phyloP scores from a whole-genome alignment of 2,797 vertebrate genomes.

The Danio aesculapii region DNA sequence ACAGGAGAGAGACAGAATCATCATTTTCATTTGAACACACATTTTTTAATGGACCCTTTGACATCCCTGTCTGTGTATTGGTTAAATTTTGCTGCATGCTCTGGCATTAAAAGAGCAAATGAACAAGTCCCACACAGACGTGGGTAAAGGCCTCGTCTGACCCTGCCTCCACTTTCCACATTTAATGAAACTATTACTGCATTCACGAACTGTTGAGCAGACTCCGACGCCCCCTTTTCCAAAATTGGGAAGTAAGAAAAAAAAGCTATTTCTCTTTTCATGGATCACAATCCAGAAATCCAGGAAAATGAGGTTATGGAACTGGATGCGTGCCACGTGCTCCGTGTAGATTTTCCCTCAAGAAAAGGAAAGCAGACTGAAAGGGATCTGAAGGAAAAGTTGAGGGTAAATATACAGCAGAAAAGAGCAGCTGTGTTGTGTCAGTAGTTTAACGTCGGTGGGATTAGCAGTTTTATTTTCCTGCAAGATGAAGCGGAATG shows the following conservation, averaged over 20 bases:
- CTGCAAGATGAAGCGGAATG: neutral
- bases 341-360: conserved; percentile 36
- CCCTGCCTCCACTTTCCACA: conserved; percentile 43
- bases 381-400: conserved; percentile 24
- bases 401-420: conserved; percentile 29
- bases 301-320: conserved; percentile 51
- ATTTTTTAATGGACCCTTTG: neutral
- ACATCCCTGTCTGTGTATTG: neutral
- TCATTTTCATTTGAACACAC: neutral
- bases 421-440: conserved; percentile 19
- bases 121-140: conserved; percentile 21
- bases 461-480: conserved; percentile 40
- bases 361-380: conserved; percentile 16
- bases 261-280: conserved; percentile 11
- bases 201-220: conserved; percentile 2
- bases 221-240: conserved; percentile 21
- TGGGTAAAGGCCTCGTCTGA: conserved; percentile 13
- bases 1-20: neutral
- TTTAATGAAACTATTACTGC: conserved; percentile 41
- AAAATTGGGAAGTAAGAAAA: conserved; percentile 8
- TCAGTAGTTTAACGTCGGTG: conserved; percentile 22
- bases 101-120: conserved; percentile 6
- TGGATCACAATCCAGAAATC: conserved; percentile 40
- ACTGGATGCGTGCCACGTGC: conserved; percentile 41
- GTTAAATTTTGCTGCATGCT: neutral